These are phyloP conservation scores for Drosophila trichaetosa DNA, from an alignment of 2,888 invertebrate genomes.

Conservation along the genomic window DNA sequence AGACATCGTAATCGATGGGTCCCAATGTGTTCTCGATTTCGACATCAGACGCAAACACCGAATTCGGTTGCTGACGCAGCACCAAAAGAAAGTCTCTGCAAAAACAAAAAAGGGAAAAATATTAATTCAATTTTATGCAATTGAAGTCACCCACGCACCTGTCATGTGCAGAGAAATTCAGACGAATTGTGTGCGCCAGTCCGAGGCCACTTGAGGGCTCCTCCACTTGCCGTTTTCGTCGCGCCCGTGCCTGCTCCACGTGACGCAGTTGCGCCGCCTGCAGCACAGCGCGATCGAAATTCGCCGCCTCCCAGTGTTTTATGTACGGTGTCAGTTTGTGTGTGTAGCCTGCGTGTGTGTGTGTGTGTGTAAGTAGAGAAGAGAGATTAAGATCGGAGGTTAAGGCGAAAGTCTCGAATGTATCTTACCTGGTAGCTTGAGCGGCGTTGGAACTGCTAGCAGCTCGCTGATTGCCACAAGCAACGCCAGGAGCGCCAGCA, in stretches of 20 bases:
- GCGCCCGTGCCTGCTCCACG: slow-evolving; percentile 83
- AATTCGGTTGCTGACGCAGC: slow-evolving; percentile 89
- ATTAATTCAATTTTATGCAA: slow-evolving; percentile 13
- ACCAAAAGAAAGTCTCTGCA: slow-evolving; percentile 91
- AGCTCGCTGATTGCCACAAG: slow-evolving; percentile 83
- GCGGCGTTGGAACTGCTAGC: slow-evolving; percentile 84
- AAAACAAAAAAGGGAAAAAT: slow-evolving; percentile 81
- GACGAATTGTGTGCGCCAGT: slow-evolving; percentile 83
- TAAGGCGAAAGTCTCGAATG: slow-evolving; percentile 11
- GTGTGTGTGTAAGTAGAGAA: not conserved
- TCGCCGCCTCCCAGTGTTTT: slow-evolving; percentile 92
- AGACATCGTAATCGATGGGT: slow-evolving; percentile 89
- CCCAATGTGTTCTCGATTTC: slow-evolving; percentile 91
- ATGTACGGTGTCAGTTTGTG: slow-evolving; percentile 89
- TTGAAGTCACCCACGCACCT: slow-evolving; percentile 75
- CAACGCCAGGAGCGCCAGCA: slow-evolving; percentile 84
- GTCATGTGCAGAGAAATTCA: slow-evolving; percentile 85
- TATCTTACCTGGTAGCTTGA: slow-evolving; percentile 83
- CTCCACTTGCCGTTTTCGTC: slow-evolving; percentile 83
- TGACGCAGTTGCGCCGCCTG: slow-evolving; percentile 84
- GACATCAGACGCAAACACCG: slow-evolving; percentile 91
- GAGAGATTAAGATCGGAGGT: not conserved
- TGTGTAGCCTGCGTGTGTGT: slow-evolving; percentile 86
- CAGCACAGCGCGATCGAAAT: slow-evolving; percentile 87
- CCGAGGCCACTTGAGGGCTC: slow-evolving; percentile 80